These are phyloP conservation scores for Chrysolina oricalcia DNA, from an alignment of 2,888 invertebrate species.

Conservation along the genomic window DNA sequence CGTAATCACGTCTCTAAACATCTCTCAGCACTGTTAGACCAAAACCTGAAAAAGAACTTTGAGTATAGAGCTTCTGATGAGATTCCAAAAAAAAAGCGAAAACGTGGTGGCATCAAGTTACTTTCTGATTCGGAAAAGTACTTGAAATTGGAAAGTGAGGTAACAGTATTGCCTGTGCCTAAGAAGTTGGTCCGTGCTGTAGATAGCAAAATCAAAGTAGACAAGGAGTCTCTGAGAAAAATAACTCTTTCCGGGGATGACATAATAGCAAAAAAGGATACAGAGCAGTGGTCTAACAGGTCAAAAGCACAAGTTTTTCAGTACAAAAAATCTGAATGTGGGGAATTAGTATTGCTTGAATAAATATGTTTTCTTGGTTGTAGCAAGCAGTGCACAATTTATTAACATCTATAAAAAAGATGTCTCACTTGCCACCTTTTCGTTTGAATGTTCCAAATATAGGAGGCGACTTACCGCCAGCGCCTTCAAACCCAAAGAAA, in stretches of 20 bases:
- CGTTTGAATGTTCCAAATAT: slow-evolving; percentile 70
- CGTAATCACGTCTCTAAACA: slow-evolving; percentile 74
- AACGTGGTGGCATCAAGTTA: slow-evolving; percentile 51
- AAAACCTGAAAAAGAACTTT: slow-evolving; percentile 64
- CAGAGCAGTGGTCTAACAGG: slow-evolving; percentile 74
- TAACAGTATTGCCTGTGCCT: slow-evolving; percentile 53
- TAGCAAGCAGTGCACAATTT: too few species aligned
- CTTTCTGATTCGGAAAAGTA: slow-evolving; percentile 54
- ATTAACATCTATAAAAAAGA: background rate
- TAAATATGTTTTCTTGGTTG: slow-evolving; percentile 40
- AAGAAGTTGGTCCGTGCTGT: background rate
- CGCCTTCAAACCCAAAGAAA: slow-evolving; percentile 90
- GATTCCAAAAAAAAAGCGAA: slow-evolving; percentile 40
- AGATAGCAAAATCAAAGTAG: slow-evolving; percentile 46
- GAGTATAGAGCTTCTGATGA: slow-evolving; percentile 34
- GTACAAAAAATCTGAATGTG: slow-evolving; percentile 63
- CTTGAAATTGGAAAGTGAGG: slow-evolving; percentile 63
- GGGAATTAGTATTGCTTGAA: slow-evolving; percentile 62
- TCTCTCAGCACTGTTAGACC: slow-evolving; percentile 72
- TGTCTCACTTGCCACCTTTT: slow-evolving; percentile 71
- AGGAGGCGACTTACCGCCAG: slow-evolving; percentile 77
- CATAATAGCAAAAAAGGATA: slow-evolving; percentile 73
- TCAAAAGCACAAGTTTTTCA: slow-evolving; percentile 67
- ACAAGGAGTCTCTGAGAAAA: slow-evolving; percentile 63
- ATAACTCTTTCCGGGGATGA: slow-evolving; percentile 71